A percentile compares a stretch with the other conserved stretches of the same genome.
phyloP scores from a whole-genome alignment of 2,888 invertebrate species.

The Steinernema carpocapsae region DNA sequence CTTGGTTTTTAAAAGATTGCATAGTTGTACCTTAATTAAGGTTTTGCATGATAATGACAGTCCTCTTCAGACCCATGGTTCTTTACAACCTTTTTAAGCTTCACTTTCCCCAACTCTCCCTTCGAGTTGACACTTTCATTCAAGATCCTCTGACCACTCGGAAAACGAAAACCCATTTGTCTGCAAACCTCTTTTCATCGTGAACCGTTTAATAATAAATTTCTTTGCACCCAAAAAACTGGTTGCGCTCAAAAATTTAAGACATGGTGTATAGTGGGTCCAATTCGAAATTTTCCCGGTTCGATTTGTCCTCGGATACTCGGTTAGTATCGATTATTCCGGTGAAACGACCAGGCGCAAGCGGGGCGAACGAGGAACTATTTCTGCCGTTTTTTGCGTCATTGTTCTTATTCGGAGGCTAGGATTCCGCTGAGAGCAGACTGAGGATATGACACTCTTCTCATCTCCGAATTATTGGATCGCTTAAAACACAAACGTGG shows the following conservation, averaged over 20 bases:
- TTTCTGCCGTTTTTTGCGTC: neutral
- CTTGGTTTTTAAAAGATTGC: too few species aligned
- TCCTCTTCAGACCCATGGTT: too few species aligned
- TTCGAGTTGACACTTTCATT: too few species aligned
- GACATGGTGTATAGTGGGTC: slow-evolving; percentile 7
- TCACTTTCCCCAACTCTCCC: too few species aligned
- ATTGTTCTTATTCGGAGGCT: neutral
- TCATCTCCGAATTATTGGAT: too few species aligned
- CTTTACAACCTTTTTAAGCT: too few species aligned
- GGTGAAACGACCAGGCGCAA: slow-evolving; percentile 8
- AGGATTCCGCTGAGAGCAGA: neutral
- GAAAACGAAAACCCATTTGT: too few species aligned
- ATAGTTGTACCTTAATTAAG: too few species aligned
- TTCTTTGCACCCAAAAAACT: slow-evolving; percentile 4
- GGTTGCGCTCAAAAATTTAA: slow-evolving; percentile 1
- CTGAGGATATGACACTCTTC: neutral
- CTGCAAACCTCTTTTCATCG: neutral
- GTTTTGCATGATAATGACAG: too few species aligned
- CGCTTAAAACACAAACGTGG: too few species aligned
- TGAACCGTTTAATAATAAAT: slow-evolving; percentile 28
- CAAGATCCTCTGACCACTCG: too few species aligned
- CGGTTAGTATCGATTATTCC: slow-evolving; percentile 25
- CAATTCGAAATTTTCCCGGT: neutral
- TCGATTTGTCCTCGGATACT: slow-evolving; percentile 11
- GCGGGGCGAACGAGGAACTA: neutral